Conservation (phyloP, 2,797 vertebrate genomes). For the Anguilla obscura region DNA sequence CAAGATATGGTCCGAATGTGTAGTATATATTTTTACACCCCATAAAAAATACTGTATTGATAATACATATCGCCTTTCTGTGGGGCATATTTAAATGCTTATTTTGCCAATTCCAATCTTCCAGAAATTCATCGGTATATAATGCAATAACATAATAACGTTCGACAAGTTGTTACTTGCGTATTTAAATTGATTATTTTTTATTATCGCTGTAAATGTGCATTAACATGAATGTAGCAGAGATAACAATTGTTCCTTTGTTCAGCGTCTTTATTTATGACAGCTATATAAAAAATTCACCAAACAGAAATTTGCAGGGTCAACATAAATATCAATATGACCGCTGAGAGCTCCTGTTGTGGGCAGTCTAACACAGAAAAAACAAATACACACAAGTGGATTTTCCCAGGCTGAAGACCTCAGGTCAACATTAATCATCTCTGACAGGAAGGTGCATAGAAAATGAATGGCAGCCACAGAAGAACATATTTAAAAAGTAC, state of each 20-base stretch:
- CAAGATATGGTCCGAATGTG: no score
- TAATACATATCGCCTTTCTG: no score
- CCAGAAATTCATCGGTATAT: no score
- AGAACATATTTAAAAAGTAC: conserved; percentile 2
- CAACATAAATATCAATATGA: not conserved
- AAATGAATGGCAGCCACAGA: not conserved
- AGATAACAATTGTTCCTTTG: not conserved
- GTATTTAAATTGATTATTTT: not conserved
- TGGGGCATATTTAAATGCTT: no score
- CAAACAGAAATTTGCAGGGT: not conserved
- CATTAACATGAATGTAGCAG: not conserved
- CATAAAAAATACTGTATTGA: no score
- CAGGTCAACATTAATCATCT: conserved; percentile 11
- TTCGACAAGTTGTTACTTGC: not conserved
- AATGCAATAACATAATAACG: not conserved
- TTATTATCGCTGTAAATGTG: not conserved
- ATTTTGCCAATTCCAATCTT: no score
- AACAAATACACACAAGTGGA: not conserved
- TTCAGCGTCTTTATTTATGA: not conserved
- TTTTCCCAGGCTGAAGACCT: conserved; percentile 7
- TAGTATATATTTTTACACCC: no score
- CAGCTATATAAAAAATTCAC: not conserved
- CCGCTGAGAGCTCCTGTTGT: not conserved
- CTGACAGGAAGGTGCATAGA: conserved; percentile 5
- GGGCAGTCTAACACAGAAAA: not conserved